Conservation (phyloP, 2,113 vertebrate genomes). For the Empidonax traillii region DNA sequence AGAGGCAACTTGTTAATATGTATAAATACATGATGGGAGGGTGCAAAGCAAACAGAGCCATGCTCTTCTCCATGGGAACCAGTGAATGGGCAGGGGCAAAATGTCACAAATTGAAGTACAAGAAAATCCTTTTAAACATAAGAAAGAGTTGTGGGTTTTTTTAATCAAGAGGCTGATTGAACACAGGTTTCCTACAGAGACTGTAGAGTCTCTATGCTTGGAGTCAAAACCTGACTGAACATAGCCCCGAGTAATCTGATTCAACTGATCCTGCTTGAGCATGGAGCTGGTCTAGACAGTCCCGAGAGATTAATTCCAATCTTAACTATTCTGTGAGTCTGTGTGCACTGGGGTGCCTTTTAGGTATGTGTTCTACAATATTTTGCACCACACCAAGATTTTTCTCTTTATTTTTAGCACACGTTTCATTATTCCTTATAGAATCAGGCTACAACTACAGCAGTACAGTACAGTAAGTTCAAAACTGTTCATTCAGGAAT, state of each 20-base stretch:
- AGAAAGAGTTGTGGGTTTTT: neutral
- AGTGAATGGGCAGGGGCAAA: neutral
- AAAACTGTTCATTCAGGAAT: neutral
- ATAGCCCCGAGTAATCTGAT: neutral
- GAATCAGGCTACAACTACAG: neutral
- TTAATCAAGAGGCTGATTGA: neutral
- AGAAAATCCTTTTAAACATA: neutral
- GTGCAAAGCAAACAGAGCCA: neutral
- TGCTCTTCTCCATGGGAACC: neutral
- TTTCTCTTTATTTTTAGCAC: neutral
- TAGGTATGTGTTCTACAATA: neutral
- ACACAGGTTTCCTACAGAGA: neutral
- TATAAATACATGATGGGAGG: neutral
- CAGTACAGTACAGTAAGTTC: neutral
- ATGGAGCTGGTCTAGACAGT: fast-evolving
- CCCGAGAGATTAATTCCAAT: neutral
- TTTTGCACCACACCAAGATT: neutral
- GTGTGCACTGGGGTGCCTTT: neutral
- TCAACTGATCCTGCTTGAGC: neutral
- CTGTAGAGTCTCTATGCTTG: neutral
- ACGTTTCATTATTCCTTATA: neutral
- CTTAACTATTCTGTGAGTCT: neutral
- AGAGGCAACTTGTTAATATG: neutral
- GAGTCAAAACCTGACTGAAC: neutral
- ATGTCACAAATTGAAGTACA: neutral